Evolutionary conservation across 2,888 invertebrate species (phyloP).

Genomic region (Ormyrus rosae): DNA sequence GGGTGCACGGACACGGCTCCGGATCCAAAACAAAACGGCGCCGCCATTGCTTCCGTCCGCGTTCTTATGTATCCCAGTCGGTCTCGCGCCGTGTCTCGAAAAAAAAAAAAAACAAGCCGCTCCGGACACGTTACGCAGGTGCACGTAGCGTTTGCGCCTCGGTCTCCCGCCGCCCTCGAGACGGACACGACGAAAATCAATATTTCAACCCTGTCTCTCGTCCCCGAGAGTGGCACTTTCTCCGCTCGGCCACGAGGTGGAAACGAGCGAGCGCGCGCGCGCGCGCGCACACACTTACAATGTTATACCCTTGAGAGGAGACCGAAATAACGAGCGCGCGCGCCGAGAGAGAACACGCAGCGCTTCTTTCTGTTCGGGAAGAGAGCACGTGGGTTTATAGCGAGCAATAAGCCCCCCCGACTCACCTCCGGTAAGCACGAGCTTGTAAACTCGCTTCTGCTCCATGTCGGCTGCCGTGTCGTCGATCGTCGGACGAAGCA

Average conservation of each 20-base stretch:
- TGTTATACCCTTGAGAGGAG: neutral
- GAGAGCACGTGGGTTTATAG: no score
- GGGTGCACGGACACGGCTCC: no score
- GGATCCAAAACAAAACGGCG: no score
- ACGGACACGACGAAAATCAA: constrained; percentile 40
- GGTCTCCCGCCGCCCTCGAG: constrained; percentile 1
- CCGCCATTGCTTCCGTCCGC: no score
- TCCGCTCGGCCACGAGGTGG: constrained; percentile 16
- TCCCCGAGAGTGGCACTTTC: no score
- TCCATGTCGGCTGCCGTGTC: constrained; percentile 67
- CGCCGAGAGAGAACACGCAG: neutral
- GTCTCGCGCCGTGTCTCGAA: no score
- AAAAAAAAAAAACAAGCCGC: no score
- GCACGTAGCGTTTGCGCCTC: neutral
- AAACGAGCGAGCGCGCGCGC: neutral
- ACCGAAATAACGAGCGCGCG: neutral
- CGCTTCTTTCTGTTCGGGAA: no score
- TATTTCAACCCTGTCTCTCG: constrained; percentile 1
- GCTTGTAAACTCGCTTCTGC: constrained; percentile 86
- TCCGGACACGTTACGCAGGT: no score
- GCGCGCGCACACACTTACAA: neutral
- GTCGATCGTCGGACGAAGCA: no score
- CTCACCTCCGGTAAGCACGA: constrained; percentile 94
- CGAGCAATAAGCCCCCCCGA: constrained; percentile 53
- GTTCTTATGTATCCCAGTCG: no score